Evolutionary conservation across 37 sponge, comb jelly and placozoan species (phyloP), one percentile per base, ranked within the genome.

Genomic region (Aplysina aerophoba): DNA sequence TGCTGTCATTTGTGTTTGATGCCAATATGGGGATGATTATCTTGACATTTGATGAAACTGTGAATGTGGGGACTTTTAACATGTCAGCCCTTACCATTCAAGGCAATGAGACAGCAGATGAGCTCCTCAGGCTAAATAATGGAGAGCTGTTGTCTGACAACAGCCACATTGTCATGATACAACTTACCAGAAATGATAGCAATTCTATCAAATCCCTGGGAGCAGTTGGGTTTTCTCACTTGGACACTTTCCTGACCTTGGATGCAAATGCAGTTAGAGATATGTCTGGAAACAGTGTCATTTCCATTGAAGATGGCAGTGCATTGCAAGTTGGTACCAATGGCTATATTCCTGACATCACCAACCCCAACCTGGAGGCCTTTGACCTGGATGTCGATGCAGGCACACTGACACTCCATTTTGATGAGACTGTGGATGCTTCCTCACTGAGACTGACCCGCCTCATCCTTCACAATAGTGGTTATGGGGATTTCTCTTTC

Each of bases 351-450:
- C 69, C 72, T 4, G 97, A 97, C 57, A 75, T 37, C 33, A 94
- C 97, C 3, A 0, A 67, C 17, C 97, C 97, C 21, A 41, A 68
- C 12, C 59, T 97, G 60, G 60, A 73, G 21, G 31, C 85, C 5
- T 97, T 94, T 83, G 86, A 88, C 14, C 82, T 97, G 24, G 90
- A 97, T 63, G 59, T 97, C 85, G 63, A 97, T 87, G 54, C 16
- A 34, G 93, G 91, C 20, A 78, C 81, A 22, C 66, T 97, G 4
- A 79, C 60, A 21, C 86, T 97, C 11, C 79, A 80, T 61, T 97
- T 97, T 79, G 88, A 90, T 87, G 97, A 97, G 72, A 85, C 87
- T 38, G 91, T 96, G 14, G 81, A 86, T 73, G 80, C 83, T 60
- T 72, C 72, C 22, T 86, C 87, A 55, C 55, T 91, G 25, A 53